Percentiles rank a stretch among this genome's conserved stretches.
phyloP scores from a whole-genome alignment of 2,888 invertebrate species.

The Drosophila cognata region DNA sequence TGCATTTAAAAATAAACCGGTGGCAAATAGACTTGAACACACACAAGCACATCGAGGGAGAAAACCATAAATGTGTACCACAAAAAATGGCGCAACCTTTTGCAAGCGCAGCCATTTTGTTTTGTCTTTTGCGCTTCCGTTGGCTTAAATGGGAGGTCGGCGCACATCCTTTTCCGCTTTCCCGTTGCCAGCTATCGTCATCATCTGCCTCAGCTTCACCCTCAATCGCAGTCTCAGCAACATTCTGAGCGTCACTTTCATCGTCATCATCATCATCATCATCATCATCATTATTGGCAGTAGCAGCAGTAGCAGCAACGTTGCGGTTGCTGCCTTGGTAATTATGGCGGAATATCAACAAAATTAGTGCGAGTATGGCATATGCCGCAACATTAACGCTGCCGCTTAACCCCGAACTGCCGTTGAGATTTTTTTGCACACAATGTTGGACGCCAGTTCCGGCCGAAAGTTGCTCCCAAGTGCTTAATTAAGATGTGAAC shows the following conservation, averaged over 20 bases:
- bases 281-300: constrained; percentile 11
- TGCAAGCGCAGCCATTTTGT: constrained; percentile 75
- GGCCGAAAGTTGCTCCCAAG: constrained; percentile 68
- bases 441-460: constrained; percentile 54
- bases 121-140: constrained; percentile 75
- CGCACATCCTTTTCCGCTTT: constrained; percentile 60
- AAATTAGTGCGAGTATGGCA: constrained; percentile 57
- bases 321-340: constrained; percentile 47
- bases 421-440: constrained; percentile 67
- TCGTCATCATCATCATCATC: constrained; percentile 19
- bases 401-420: constrained; percentile 51
- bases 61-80: constrained; percentile 19
- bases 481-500: constrained; percentile 75
- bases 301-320: not conserved
- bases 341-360: constrained; percentile 70
- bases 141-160: constrained; percentile 72
- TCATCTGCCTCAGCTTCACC: not conserved
- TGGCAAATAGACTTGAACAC: constrained; percentile 62
- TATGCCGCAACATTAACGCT: constrained; percentile 55
- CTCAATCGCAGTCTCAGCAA: constrained; percentile 8
- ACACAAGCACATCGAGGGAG: not conserved
- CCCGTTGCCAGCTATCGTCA: constrained; percentile 29
- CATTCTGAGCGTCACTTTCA: constrained; percentile 22
- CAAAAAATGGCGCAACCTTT: constrained; percentile 71
- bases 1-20: constrained; percentile 79